phyloP scores from a whole-genome alignment of 92 coral and sea anemone species.

The Hydrozoanthus gracilis region DNA sequence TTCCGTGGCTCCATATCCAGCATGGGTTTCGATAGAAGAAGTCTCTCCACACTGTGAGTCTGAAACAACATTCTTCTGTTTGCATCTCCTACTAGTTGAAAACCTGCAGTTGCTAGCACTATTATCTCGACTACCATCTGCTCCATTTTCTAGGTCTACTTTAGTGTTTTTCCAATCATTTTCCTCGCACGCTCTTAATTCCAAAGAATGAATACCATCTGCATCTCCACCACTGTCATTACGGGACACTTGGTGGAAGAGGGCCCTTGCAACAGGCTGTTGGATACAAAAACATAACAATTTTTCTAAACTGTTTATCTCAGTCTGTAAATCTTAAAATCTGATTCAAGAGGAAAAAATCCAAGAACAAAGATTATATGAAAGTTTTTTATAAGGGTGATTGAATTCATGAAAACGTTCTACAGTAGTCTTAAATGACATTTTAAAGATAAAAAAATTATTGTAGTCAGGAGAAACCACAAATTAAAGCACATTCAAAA shows the following conservation, averaged over 20 bases:
- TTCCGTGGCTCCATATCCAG: not conserved
- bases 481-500: too few species aligned
- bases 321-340: too few species aligned
- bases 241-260: not conserved
- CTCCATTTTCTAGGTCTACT: not conserved
- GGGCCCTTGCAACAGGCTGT: slow-evolving; percentile 43
- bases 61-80: not conserved
- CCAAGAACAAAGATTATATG: too few species aligned
- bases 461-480: too few species aligned
- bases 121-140: not conserved
- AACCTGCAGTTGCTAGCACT: too few species aligned
- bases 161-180: not conserved
- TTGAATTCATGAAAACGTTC: too few species aligned
- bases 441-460: too few species aligned
- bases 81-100: not conserved
- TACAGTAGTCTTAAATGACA: too few species aligned
- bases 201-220: slow-evolving; percentile 37
- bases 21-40: not conserved
- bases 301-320: too few species aligned
- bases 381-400: too few species aligned
- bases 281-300: not conserved
- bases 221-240: not conserved
- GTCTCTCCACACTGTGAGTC: not conserved
- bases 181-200: not conserved
- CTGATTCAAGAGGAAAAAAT: too few species aligned